phyloP scores from a whole-genome alignment of 2,888 invertebrate species.

The Athalia cordata region DNA sequence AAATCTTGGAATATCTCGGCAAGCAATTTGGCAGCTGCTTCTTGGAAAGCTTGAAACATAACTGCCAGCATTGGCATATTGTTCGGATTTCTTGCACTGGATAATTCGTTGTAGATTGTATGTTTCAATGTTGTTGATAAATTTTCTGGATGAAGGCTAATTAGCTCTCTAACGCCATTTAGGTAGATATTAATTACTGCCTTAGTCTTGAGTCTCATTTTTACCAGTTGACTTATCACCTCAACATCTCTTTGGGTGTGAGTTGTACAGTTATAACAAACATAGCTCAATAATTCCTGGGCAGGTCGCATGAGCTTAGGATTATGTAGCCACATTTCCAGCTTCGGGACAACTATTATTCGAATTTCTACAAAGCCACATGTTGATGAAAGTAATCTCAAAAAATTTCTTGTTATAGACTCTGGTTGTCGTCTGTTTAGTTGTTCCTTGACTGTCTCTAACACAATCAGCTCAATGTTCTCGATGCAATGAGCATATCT shows the following conservation, averaged over 20 bases:
- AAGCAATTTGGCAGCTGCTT: constrained; percentile 87
- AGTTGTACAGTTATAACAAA: constrained; percentile 92
- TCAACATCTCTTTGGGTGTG: constrained; percentile 81
- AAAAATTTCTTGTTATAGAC: constrained; percentile 90
- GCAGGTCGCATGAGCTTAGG: constrained; percentile 95
- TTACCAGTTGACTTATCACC: constrained; percentile 89
- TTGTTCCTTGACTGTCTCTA: constrained; percentile 93
- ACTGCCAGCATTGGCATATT: constrained; percentile 94
- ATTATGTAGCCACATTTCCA: constrained; percentile 97
- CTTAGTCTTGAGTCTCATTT: constrained; percentile 95
- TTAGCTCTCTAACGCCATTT: constrained; percentile 92
- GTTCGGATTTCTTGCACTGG: constrained; percentile 93
- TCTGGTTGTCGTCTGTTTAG: constrained; percentile 89
- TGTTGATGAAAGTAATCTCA: constrained; percentile 88
- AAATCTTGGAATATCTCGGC: constrained; percentile 92
- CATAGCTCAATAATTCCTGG: constrained; percentile 91
- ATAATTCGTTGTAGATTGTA: constrained; percentile 96
- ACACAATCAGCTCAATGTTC: constrained; percentile 85
- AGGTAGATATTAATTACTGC: constrained; percentile 92
- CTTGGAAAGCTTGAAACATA: constrained; percentile 90
- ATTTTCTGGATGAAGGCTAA: constrained; percentile 89
- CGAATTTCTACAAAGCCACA: constrained; percentile 92
- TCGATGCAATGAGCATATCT: constrained; percentile 80
- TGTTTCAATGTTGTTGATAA: constrained; percentile 90
- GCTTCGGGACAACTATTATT: constrained; percentile 84